Evolutionary conservation across 2,888 invertebrate species (phyloP), one percentile per base, ranked within the genome.

Genomic region (Drosophila kokeensis): DNA sequence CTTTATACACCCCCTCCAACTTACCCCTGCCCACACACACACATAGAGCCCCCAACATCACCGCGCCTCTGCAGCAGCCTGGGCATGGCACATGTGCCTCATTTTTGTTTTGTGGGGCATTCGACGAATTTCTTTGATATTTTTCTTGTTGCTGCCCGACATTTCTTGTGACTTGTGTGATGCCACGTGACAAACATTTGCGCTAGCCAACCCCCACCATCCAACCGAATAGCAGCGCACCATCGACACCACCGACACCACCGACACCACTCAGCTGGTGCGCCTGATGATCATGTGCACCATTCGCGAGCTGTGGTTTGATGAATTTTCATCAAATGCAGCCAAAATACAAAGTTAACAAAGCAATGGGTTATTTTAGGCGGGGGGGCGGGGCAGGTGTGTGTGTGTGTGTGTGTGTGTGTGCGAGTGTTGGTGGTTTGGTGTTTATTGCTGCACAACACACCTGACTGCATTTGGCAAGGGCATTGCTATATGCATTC

Each of bases 61-160:
- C 13, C 30, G 2, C 2, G 21, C 34, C 36, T 15, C 21, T 11
- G 45, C 8, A 1, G 18, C 29, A 11, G 1, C 34, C 32, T 10
- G 27, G 18, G 49, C 49, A 49, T 15, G 32, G 29, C 38, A 27
- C 38, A 60, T 57, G 36, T 45, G 50, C 38, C 40, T 48, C 38
- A 65, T 63, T 77, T 62, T 38, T 29, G 34, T 29, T 27, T 18
- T 34, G 30, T 60, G 34, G 24, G 38, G 18, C 40, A 24, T 57
- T 27, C 38, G 27, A 36, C 30, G 42, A 62, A 52, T 79, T 81
- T 83, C 74, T 79, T 84, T 69, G 62, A 64, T 79, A 65, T 48
- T 50, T 66, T 69, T 69, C 65, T 38, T 75, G 87, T 82, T 87
- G 82, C 85, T 61, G 87, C 62, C 84, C 82, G 57, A 69, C 58